Evolutionary conservation across 2,797 vertebrate genomes (phyloP), one percentile per base, ranked within the genome.

Genomic region (Gymnothorax reevesii): DNA sequence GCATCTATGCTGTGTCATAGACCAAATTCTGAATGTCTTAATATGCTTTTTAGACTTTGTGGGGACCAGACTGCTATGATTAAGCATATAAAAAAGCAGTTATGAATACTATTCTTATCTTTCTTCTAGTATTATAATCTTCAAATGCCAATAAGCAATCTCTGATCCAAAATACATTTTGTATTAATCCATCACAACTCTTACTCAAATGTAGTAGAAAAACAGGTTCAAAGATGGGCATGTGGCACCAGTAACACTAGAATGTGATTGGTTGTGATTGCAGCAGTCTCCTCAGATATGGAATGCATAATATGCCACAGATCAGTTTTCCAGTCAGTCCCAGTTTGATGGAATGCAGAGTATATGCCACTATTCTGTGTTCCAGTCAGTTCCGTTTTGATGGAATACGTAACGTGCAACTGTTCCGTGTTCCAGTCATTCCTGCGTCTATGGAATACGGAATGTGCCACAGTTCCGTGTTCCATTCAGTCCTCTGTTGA

Each of bases 61-160:
- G 13, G 15, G 33, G 60, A 13, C 60, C 60, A 62, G 60, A 13
- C 13, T 17, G 13, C 15, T 15, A 15, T 20, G 60, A 62, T 13
- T 12, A 62, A 62, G 13, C 60, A 13, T 15, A 62, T 2, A 13
- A 62, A 62, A 62, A 62, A 89, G 73, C 79, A 83, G 20, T 62
- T 25, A 66, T 4, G n/a, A 66, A 66, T 66, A 66, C 25, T 1
- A n/a, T 64, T 4, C 7, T n/a, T 66, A 66, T 66, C 64, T 22
- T 66, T 66, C 88, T 27, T n/a, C 57, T 84, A 57, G 73, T 89
- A 90, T 85, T 22, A 4, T 66, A 66, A 66, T 20, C 12, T 66
- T n/a, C 64, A n/a, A 4, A 66, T 4, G 84, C 85, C 52, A 57
- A 86, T 33, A 42, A 85, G 66, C 79, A 71, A 15, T 80, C 83